phyloP scores from a whole-genome alignment of 2,888 invertebrate genomes.

The Morinoia aosen region DNA sequence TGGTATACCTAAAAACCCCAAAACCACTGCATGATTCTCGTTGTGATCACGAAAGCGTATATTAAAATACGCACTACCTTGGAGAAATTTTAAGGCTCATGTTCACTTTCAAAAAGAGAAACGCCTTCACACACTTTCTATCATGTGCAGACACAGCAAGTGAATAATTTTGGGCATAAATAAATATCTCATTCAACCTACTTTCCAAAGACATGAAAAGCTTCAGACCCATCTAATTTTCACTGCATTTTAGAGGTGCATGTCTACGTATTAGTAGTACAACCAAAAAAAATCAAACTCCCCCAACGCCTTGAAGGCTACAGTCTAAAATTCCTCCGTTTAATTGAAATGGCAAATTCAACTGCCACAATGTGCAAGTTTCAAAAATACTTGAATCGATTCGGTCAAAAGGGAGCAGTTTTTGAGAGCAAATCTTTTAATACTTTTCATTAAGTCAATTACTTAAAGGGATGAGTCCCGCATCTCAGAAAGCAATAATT shows the following conservation, averaged over 20 bases:
- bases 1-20: not conserved
- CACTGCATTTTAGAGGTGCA: no score
- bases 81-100: not conserved
- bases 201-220: no score
- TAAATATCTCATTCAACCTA: no score
- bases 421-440: not conserved
- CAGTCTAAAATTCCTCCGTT: not conserved
- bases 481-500: not conserved
- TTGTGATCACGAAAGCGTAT: not conserved
- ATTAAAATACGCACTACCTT: not conserved
- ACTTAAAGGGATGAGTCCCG: not conserved
- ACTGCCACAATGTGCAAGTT: not conserved
- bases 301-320: no score
- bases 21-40: not conserved
- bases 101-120: not conserved
- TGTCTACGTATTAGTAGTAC: no score
- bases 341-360: not conserved
- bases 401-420: not conserved
- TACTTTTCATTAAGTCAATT: not conserved
- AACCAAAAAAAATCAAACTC: not conserved
- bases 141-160: not conserved
- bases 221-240: no score
- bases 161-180: no score
- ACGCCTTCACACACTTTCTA: not conserved
- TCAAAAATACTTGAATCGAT: not conserved